Evolutionary conservation across 2,888 invertebrate genomes (phyloP).

Genomic region (Drosophila setosimentum): DNA sequence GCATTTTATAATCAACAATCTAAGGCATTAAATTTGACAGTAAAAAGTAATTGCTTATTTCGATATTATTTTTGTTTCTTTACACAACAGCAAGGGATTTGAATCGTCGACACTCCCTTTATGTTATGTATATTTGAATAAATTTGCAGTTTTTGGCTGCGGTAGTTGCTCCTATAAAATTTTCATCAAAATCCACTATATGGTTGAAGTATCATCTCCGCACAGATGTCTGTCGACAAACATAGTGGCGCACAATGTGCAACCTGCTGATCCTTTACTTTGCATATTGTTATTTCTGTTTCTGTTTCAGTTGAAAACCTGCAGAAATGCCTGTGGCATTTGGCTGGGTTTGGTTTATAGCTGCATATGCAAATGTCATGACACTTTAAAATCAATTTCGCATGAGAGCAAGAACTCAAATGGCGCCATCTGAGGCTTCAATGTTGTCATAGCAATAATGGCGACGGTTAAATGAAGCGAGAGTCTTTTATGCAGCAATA

Average conservation of each 20-base stretch:
- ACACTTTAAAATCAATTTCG: slow-evolving; percentile 52
- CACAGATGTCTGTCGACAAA: slow-evolving; percentile 14
- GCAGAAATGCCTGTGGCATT: slow-evolving; percentile 7
- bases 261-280: slow-evolving; percentile 16
- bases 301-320: slow-evolving; percentile 25
- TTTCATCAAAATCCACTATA: slow-evolving; percentile 7
- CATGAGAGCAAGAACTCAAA: slow-evolving; percentile 39
- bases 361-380: slow-evolving; percentile 36
- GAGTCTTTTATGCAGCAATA: slow-evolving; percentile 68
- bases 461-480: slow-evolving; percentile 70
- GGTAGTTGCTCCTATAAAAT: slow-evolving; percentile 9
- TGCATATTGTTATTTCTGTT: slow-evolving; percentile 18
- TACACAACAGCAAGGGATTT: background rate
- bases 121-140: slow-evolving; percentile 13
- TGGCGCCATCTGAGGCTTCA: slow-evolving; percentile 43
- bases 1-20: background rate
- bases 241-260: slow-evolving; percentile 12
- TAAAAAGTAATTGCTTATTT: background rate
- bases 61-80: background rate
- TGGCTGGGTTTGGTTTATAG: slow-evolving; percentile 8
- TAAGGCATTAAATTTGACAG: background rate
- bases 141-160: background rate
- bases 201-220: background rate
- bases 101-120: background rate
- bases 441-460: background rate